These are phyloP conservation scores for Halocynthia roretzi DNA, from an alignment of 23 tunicate genomes.

Conservation along the genomic window DNA sequence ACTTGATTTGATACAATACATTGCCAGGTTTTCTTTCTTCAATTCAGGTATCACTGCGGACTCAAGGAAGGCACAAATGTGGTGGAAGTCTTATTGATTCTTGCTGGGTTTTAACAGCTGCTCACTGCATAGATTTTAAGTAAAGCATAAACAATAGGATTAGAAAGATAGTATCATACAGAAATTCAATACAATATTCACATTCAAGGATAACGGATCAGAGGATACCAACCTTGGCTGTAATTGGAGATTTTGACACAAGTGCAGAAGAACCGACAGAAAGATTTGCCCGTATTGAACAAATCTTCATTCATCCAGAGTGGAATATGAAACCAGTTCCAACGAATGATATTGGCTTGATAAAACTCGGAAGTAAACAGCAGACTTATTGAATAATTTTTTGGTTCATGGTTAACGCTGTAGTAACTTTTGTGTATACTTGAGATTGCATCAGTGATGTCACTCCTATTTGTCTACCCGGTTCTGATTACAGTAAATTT, in stretches of 20 bases:
- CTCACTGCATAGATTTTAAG: not conserved
- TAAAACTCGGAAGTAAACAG: slow-evolving; percentile 1
- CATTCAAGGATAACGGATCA: not conserved
- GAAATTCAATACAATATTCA: not conserved
- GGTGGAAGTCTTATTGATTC: slow-evolving; percentile 1
- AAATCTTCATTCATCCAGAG: not conserved
- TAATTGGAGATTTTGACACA: slow-evolving; percentile 12
- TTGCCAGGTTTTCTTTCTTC: not conserved
- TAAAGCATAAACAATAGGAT: not conserved
- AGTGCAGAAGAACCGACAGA: not conserved
- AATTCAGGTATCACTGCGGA: slow-evolving; percentile 4
- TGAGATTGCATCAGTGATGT: not conserved
- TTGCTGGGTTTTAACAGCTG: slow-evolving; percentile 11
- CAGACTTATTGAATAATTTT: too few species aligned
- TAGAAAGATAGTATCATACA: not conserved
- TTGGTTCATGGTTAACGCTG: too few species aligned
- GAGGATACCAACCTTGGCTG: slow-evolving; percentile 1
- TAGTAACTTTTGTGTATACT: not conserved
- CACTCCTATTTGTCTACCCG: slow-evolving; percentile 8
- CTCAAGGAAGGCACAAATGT: not conserved
- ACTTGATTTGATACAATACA: too few species aligned
- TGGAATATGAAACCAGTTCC: slow-evolving; percentile 6
- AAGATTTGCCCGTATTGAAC: not conserved
- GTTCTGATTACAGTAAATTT: slow-evolving; percentile 1
- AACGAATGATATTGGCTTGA: slow-evolving; percentile 2